Base-by-base conservation (phyloP, 2,113 vertebrate genomes). In the Fulica atra region DNA sequence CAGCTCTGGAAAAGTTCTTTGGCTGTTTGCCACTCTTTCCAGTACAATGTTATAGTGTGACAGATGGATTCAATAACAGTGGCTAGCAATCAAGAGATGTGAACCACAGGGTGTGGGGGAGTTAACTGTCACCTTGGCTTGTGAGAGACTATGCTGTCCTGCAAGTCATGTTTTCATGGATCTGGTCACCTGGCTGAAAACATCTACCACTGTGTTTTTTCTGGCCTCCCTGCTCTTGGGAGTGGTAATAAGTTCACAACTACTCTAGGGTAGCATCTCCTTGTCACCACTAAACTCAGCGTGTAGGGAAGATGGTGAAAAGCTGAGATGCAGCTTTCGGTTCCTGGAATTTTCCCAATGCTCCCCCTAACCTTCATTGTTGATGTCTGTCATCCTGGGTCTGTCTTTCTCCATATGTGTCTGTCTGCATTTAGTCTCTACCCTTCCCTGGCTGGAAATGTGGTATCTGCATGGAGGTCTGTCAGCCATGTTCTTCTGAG, bases 11-110 rank as follows among this genome's bases (percentile, higher is more conserved):
- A 92, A 90, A 68, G 61, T 85, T 91, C 36, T 31, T 80, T 94
- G 93, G 92, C 74, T 68, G 13, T 63, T 92, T 94, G 60, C 76
- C 53, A 40, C 48, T 77, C 56, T 92, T 92, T 93, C 59, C 92
- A 86, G 86, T 90, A 65, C 72, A 84, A 74, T 50, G 31, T 60
- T 93, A 36, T 56, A 51, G 17, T 68, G 38, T 81, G 76, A 92
- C 79, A 84, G 64, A 92, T 81, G 82, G 60, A 84, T 96, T 92
- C 40, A 78, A 36, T 90, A 93, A 81, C 53, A 56, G 38, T 83
- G 38, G 21, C 29, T 56, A 78, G 38, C 61, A 81, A 81, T 50
- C 56, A 38, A 78, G 64, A 74, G 68, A 77, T 17, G 42, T 60
- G 68, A 88, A 81, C 69, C 72, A 68, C 21, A 57, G 53, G 0